Evolutionary conservation across 2,888 invertebrate genomes (phyloP), one percentile per base, ranked within the genome.

Genomic region (Dryobotodes eremita): DNA sequence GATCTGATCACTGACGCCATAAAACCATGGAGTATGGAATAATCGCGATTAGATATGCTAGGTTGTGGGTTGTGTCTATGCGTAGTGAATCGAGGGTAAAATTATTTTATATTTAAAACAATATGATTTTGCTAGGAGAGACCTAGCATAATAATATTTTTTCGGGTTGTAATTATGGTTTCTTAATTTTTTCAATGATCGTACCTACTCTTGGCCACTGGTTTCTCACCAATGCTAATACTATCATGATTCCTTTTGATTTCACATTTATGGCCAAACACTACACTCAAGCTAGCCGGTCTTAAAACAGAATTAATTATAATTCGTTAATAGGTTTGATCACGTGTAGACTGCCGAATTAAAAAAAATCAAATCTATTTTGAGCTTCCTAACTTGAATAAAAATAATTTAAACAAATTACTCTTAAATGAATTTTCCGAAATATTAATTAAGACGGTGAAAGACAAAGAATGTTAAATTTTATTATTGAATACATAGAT

Each of bases 1-100:
- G 91, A 92, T 92, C 92, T 91, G 91, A 92, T 92, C 92, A 90
- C 85, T 86, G 86, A 83, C 86, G 88, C 85, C 85, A 88, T 89
- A 70, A 50, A 64, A 26, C 83, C 89, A 85, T 70, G 75, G 86
- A 90, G 77, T 76, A 81, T 78, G 70, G 80, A 91, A 90, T 59
- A 75, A 80, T 82, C 26, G 7, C n/a, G 69, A 77, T 80, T 75
- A 64, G 80, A 85, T 79, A 61, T 26, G 82, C 53, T 71, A 46
- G 46, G 15, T 64, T 72, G 31, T 36, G 55, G 10, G 1, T 31
- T 7, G 15, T 61, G 61, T 55, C 17, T 26, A 53, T 7, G 20
- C 26, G 26, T 42, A 26, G 23, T 17, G 23, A 7, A 20, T n/a
- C 1, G 11, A 17, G 8, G 20, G 57, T 20, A 17, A 36, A 31